Conservation (phyloP, 2,797 vertebrate genomes). For the Gambusia yucatana region DNA sequence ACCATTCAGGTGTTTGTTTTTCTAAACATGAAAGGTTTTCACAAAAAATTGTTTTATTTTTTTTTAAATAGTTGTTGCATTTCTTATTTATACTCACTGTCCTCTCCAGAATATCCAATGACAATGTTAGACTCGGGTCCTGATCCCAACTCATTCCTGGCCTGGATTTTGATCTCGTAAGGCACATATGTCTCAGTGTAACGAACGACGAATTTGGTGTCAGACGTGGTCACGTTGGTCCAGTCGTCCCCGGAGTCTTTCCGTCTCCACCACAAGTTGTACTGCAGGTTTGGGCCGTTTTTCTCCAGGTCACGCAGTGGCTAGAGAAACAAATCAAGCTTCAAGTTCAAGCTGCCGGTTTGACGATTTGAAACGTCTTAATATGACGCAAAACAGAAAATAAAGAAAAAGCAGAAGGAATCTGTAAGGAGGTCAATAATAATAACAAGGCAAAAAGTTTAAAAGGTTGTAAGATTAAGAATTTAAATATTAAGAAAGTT, state of each 20-base stretch:
- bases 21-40: neutral
- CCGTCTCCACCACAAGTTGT: slow-evolving; percentile 88
- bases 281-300: slow-evolving; percentile 90
- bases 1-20: neutral
- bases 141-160: slow-evolving; percentile 89
- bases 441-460: neutral
- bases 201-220: slow-evolving; percentile 81
- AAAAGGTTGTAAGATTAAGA: neutral
- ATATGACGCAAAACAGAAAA: neutral
- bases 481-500: neutral
- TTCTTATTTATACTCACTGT: slow-evolving; percentile 83
- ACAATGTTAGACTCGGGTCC: slow-evolving; percentile 87
- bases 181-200: slow-evolving; percentile 89
- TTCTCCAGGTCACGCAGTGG: slow-evolving; percentile 85
- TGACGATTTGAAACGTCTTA: neutral
- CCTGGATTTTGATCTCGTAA: slow-evolving; percentile 94
- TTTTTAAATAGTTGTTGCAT: neutral
- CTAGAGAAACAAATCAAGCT: slow-evolving; percentile 50
- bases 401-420: neutral
- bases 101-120: slow-evolving; percentile 93
- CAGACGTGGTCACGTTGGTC: slow-evolving; percentile 84
- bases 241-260: slow-evolving; percentile 86
- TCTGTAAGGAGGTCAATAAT: neutral
- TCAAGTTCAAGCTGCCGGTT: neutral
- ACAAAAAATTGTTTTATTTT: neutral